Evolutionary conservation across 1,140 invertebrate genomes (phyloP), one percentile per base, ranked within the genome.

Genomic region (Centruroides vittatus): DNA sequence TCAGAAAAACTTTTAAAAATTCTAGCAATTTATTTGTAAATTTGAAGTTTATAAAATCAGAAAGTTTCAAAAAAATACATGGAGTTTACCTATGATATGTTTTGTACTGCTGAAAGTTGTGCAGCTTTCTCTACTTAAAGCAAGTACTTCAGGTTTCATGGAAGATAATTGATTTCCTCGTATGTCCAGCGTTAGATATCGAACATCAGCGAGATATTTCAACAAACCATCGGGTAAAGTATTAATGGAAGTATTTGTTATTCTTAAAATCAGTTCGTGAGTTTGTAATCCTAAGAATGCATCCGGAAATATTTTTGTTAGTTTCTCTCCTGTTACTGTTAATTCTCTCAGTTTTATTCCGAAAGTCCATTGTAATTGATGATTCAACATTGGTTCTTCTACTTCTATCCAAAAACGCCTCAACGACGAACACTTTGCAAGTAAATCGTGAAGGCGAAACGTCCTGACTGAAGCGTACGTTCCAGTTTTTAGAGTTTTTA

Each of bases 331-430:
- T 4, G 68, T 69, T 12, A 68, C 64, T n/a, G 60, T 58, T 9
- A 68, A 41, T 47, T 68, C 67, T 10, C 61, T 52, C 3, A 69
- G 50, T 47, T 68, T 67, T 9, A 61, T 35, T 9, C 67, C 66
- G 13, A 69, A 69, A 5, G 68, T 62, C 61, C 63, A 69, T 61
- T 69, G 68, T 11, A 69, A 61, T 52, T 69, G 68, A 52, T 69
- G 66, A 7, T 63, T 66, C 10, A 68, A 52, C 3, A 35, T 65
- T 5, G 65, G 48, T 48, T 69, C 68, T 47, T 66, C 59, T 4
- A 69, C 67, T 58, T 69, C 62, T 4, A 69, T 61, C 3, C 58
- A 12, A 8, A 64, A 63, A 12, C 59, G 60, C 57, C 58, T 50
- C 3, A 69, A 54, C 35, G 57, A 51, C 50, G 51, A 47, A 51